Percentiles rank a stretch among this genome's conserved stretches.
These are phyloP conservation scores for Gymnodraco acuticeps DNA, from an alignment of 2,797 vertebrate genomes.

Conservation along the genomic window DNA sequence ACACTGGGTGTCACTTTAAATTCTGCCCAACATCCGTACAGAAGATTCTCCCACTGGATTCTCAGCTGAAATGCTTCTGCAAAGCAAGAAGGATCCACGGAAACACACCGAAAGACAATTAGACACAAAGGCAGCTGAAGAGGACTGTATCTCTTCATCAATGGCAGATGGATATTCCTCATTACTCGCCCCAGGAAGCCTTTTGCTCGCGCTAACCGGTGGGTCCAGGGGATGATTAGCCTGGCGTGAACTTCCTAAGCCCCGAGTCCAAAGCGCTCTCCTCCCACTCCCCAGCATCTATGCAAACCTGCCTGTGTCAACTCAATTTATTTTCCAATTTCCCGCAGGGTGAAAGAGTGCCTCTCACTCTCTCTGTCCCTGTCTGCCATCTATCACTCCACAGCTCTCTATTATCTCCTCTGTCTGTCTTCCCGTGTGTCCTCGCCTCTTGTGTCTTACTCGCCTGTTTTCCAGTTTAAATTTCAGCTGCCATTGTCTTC, in stretches of 20 bases:
- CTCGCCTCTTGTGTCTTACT: constrained; percentile 18
- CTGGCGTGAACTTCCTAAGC: constrained; percentile 53
- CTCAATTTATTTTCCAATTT: constrained; percentile 86
- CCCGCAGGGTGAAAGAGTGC: constrained; percentile 61
- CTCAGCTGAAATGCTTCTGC: constrained; percentile 5
- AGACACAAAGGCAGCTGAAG: constrained; percentile 9
- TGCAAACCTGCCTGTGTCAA: constrained; percentile 81
- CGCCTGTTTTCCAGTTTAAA: background rate
- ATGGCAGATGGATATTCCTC: constrained; percentile 62
- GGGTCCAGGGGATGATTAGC: constrained; percentile 66
- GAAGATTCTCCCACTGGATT: background rate
- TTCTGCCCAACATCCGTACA: constrained; percentile 21
- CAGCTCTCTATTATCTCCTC: constrained; percentile 36
- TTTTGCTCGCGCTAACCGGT: constrained; percentile 38
- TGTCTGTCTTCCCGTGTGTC: constrained; percentile 8
- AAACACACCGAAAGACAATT: constrained; percentile 13
- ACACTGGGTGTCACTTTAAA: constrained; percentile 30
- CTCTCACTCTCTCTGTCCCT: constrained; percentile 21
- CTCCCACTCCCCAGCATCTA: constrained; percentile 51
- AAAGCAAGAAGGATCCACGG: no score
- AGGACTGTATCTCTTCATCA: constrained; percentile 46
- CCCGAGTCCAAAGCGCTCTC: constrained; percentile 37
- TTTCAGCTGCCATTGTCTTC: constrained; percentile 1
- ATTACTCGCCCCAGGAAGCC: constrained; percentile 61
- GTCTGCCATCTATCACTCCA: constrained; percentile 59